Conservation (phyloP, 2,113 vertebrate genomes). For the Chamaetylas fuelleborni region DNA sequence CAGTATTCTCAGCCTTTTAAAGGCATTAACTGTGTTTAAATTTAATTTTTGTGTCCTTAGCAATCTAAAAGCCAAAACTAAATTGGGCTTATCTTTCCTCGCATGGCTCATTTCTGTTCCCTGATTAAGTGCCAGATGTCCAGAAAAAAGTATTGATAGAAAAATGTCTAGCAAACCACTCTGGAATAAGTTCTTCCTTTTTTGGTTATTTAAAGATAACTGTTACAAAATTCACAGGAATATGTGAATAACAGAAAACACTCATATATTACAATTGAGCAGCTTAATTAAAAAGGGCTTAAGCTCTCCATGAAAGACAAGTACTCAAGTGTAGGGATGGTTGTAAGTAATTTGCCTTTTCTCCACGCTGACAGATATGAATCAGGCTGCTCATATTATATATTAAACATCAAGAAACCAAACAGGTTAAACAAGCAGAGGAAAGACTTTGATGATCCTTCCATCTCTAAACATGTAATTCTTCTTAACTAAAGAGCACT, state of each 20-base stretch:
- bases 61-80: neutral
- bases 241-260: neutral
- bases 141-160: neutral
- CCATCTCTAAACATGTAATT: neutral
- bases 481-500: neutral
- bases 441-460: neutral
- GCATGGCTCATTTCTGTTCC: neutral
- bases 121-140: neutral
- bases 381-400: neutral
- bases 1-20: neutral
- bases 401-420: neutral
- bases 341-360: neutral
- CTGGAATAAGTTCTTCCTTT: neutral
- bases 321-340: neutral
- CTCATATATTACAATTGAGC: neutral
- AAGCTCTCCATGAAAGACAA: neutral
- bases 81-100: neutral
- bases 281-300: neutral
- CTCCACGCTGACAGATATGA: neutral
- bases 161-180: neutral
- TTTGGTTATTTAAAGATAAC: neutral
- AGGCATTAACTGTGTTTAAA: neutral
- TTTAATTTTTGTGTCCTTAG: neutral
- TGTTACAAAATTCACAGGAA: neutral
- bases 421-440: neutral